phyloP scores from a whole-genome alignment of 1,140 invertebrate species.

The Archegozetes longisetosus region DNA sequence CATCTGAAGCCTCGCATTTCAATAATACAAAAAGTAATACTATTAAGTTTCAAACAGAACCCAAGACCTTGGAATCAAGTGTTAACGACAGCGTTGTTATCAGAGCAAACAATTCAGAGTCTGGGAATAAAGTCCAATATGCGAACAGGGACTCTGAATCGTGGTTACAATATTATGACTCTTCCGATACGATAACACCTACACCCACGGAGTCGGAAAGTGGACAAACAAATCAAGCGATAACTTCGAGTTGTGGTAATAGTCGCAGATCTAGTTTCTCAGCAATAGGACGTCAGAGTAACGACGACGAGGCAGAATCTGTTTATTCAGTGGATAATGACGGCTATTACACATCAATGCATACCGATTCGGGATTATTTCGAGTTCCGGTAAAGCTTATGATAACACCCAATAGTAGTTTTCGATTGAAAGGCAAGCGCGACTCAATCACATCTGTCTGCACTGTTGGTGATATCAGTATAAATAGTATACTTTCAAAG shows the following conservation, averaged over 20 bases:
- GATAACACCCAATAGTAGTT: background rate
- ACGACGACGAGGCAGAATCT: slow-evolving; percentile 76
- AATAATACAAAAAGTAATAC: slow-evolving; percentile 13
- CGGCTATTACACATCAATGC: slow-evolving; percentile 92
- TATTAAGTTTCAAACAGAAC: background rate
- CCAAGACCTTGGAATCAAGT: background rate
- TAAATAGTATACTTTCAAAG: slow-evolving; percentile 21
- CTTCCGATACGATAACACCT: background rate
- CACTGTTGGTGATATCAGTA: slow-evolving; percentile 18
- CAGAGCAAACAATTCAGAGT: background rate
- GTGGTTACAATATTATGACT: slow-evolving; percentile 11
- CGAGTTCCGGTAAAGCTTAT: background rate
- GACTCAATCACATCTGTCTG: background rate
- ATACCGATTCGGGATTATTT: slow-evolving; percentile 65
- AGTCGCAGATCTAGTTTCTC: background rate
- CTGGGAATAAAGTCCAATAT: background rate
- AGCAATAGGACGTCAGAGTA: slow-evolving; percentile 23
- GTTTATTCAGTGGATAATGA: slow-evolving; percentile 91
- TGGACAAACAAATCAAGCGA: background rate
- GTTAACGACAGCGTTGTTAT: background rate
- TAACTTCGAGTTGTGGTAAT: background rate
- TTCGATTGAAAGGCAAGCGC: background rate
- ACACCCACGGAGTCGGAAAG: background rate
- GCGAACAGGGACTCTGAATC: slow-evolving; percentile 15
- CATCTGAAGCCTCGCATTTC: slow-evolving; percentile 11